Conservation (phyloP, 2,797 vertebrate species). For the Rhinogobio ventralis region DNA sequence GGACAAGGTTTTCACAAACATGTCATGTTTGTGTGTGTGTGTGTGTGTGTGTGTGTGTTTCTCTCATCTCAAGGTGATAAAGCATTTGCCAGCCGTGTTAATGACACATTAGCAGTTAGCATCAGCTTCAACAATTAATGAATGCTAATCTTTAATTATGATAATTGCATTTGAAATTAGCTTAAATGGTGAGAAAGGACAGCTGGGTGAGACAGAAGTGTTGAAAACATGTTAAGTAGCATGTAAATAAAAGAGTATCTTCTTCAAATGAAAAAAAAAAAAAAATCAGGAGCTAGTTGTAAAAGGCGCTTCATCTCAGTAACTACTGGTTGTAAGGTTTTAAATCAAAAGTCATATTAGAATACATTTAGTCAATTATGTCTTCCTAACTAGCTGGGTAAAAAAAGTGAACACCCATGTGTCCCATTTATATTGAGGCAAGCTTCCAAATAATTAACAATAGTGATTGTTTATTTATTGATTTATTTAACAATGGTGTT, state of each 20-base stretch:
- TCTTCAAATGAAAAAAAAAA: neutral
- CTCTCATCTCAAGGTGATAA: slow-evolving; percentile 90
- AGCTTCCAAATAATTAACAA: neutral
- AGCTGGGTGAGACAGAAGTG: slow-evolving; percentile 73
- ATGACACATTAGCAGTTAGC: slow-evolving; percentile 97
- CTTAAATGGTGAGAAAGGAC: slow-evolving; percentile 89
- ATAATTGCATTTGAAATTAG: slow-evolving; percentile 92
- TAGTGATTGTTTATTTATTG: neutral
- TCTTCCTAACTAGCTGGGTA: neutral
- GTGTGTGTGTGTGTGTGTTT: slow-evolving; percentile 25
- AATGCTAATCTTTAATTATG: slow-evolving; percentile 99
- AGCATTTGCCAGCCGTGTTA: slow-evolving; percentile 88
- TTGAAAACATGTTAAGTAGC: slow-evolving; percentile 32
- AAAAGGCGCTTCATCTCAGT: neutral
- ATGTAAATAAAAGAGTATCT: slow-evolving; percentile 40
- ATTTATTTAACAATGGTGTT: no score
- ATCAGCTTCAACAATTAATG: slow-evolving; percentile 97
- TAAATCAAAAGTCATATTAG: neutral
- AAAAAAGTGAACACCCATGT: neutral
- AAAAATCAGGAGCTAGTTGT: neutral
- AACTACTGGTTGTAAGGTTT: neutral
- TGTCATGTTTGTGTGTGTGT: slow-evolving; percentile 4
- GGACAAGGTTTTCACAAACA: slow-evolving; percentile 14
- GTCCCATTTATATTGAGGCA: neutral
- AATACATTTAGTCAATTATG: neutral